phyloP scores from a whole-genome alignment of 1,140 invertebrate species.

The Diploscapter pachys region DNA sequence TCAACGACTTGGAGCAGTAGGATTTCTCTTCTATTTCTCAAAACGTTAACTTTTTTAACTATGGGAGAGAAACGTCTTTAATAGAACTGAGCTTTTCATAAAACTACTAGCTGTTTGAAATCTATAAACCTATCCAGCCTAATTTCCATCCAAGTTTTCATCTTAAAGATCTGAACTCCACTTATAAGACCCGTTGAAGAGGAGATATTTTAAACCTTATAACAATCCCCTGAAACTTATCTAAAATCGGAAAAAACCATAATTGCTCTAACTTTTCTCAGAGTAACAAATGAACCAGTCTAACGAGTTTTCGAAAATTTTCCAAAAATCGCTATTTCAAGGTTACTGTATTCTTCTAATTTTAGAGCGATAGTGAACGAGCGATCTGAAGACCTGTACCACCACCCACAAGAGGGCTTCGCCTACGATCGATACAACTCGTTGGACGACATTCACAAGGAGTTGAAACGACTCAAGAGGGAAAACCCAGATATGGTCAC shows the following conservation, averaged over 20 bases:
- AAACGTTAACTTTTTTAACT: not conserved
- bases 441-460: slow-evolving; percentile 46
- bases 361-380: slow-evolving; percentile 47
- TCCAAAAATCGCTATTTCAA: too few species aligned
- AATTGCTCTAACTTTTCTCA: too few species aligned
- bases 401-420: slow-evolving; percentile 20
- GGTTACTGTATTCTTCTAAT: not conserved
- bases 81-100: not conserved
- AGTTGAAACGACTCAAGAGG: slow-evolving; percentile 43
- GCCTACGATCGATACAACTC: slow-evolving; percentile 39
- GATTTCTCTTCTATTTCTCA: not conserved
- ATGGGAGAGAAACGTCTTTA: too few species aligned
- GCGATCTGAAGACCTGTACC: slow-evolving; percentile 25
- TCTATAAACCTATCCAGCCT: too few species aligned
- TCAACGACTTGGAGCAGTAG: slow-evolving; percentile 53
- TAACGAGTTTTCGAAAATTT: too few species aligned
- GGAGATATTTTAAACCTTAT: too few species aligned
- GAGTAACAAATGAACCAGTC: too few species aligned
- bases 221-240: too few species aligned
- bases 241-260: too few species aligned
- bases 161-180: too few species aligned
- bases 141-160: too few species aligned
- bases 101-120: not conserved
- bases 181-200: too few species aligned
- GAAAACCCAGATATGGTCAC: slow-evolving; percentile 49